phyloP scores from a whole-genome alignment of 2,888 invertebrate genomes.

The Galerucella calmariensis region DNA sequence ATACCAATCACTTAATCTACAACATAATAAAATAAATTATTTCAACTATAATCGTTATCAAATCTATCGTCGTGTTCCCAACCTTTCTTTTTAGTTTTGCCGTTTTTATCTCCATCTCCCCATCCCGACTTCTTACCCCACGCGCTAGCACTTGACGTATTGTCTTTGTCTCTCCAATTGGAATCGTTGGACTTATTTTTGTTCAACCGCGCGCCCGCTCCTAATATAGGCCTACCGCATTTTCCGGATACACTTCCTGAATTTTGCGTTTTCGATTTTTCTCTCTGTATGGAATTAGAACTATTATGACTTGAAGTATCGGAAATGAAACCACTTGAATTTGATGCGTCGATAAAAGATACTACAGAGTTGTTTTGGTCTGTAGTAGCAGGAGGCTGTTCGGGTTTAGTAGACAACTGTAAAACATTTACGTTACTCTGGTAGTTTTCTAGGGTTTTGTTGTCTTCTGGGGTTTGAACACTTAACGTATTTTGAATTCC shows the following conservation, averaged over 20 bases:
- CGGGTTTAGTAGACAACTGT: conserved; percentile 53
- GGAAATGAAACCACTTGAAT: conserved; percentile 41
- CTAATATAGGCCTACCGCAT: conserved; percentile 60
- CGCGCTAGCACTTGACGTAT: conserved; percentile 18
- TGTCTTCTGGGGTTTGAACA: conserved; percentile 58
- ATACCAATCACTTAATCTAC: background rate
- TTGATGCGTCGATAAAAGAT: conserved; percentile 24
- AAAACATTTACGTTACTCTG: conserved; percentile 61
- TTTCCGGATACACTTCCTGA: conserved; percentile 35
- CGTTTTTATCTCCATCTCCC: conserved; percentile 42
- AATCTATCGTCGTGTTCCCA: conserved; percentile 64
- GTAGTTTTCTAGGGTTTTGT: conserved; percentile 57
- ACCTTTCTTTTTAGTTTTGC: conserved; percentile 46
- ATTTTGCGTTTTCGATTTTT: conserved; percentile 11
- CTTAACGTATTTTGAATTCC: conserved; percentile 54
- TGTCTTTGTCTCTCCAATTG: conserved; percentile 48
- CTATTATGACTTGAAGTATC: conserved; percentile 44
- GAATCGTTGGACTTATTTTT: conserved; percentile 49
- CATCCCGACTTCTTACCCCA: conserved; percentile 44
- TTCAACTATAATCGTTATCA: conserved; percentile 61
- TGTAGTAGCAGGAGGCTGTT: conserved; percentile 39
- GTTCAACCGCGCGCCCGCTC: conserved; percentile 58
- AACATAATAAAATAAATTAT: background rate
- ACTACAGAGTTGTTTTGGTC: conserved; percentile 13
- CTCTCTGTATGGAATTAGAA: conserved; percentile 19